These are phyloP conservation scores for Margarornis squamiger DNA, from an alignment of 2,797 vertebrate species.

Conservation along the genomic window DNA sequence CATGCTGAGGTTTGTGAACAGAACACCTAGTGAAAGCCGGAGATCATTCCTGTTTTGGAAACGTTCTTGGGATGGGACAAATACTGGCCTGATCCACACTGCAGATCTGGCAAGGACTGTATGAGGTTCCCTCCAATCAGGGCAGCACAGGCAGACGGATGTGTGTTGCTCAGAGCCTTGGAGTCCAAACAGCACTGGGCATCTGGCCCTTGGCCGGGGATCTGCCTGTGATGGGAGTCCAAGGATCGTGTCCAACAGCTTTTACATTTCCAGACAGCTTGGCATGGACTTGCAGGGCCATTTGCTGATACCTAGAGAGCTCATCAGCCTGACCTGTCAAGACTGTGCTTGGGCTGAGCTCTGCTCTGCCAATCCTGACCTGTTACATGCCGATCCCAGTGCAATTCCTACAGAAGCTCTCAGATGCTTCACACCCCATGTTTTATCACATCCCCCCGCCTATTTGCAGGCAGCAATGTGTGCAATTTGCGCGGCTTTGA, in stretches of 20 bases:
- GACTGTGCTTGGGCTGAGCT: background rate
- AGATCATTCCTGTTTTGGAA: background rate
- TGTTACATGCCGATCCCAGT: accelerated
- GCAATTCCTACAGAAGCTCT: background rate
- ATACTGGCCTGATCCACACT: background rate
- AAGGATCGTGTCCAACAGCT: background rate
- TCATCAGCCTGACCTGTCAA: background rate
- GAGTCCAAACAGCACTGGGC: background rate
- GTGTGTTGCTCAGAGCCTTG: background rate
- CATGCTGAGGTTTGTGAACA: accelerated
- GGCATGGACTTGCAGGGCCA: background rate
- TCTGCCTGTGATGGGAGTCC: background rate
- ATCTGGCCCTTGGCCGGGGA: background rate
- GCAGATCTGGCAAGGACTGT: background rate
- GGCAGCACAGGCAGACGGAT: background rate
- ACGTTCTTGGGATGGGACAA: background rate
- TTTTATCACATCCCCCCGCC: background rate
- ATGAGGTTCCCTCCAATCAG: background rate
- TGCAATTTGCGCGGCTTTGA: background rate
- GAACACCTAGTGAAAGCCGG: background rate
- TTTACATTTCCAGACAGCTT: background rate
- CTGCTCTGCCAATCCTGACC: background rate
- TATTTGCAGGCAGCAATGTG: background rate
- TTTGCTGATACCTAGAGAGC: background rate
- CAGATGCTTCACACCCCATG: background rate